These are phyloP conservation scores for Lanistes nyassanus DNA, from an alignment of 1,140 invertebrate species.

Conservation along the genomic window DNA sequence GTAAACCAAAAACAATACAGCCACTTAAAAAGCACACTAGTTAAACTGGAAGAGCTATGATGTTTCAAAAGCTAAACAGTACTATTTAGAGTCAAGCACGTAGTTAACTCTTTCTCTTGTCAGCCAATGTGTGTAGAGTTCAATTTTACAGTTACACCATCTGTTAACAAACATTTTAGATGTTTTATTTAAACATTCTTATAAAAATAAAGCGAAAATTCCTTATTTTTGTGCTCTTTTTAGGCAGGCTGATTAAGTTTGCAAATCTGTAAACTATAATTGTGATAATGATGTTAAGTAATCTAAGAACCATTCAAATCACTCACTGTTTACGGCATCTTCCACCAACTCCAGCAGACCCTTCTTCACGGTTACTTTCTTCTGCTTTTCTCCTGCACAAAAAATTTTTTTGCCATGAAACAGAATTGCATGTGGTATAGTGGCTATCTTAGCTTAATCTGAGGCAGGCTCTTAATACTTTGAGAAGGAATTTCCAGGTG, in stretches of 20 bases:
- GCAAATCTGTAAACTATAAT: not conserved
- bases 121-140: too few species aligned
- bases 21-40: not conserved
- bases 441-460: not conserved
- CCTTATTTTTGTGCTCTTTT: too few species aligned
- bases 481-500: too few species aligned
- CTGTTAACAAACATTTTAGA: too few species aligned
- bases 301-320: not conserved
- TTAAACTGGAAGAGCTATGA: not conserved
- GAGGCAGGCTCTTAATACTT: not conserved
- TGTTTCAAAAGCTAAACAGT: not conserved
- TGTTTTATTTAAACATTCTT: too few species aligned
- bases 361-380: slow-evolving; percentile 18
- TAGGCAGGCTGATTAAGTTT: not conserved
- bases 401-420: slow-evolving; percentile 7
- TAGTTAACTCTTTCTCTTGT: too few species aligned
- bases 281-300: not conserved
- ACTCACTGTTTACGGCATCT: slow-evolving; percentile 26
- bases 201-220: too few species aligned
- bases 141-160: too few species aligned
- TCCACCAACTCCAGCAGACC: slow-evolving; percentile 34
- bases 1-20: not conserved
- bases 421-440: not conserved
- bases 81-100: too few species aligned
- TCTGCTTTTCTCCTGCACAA: slow-evolving; percentile 21